Evolutionary conservation across 1,140 invertebrate species (phyloP).

Genomic region (Cydia splendana): DNA sequence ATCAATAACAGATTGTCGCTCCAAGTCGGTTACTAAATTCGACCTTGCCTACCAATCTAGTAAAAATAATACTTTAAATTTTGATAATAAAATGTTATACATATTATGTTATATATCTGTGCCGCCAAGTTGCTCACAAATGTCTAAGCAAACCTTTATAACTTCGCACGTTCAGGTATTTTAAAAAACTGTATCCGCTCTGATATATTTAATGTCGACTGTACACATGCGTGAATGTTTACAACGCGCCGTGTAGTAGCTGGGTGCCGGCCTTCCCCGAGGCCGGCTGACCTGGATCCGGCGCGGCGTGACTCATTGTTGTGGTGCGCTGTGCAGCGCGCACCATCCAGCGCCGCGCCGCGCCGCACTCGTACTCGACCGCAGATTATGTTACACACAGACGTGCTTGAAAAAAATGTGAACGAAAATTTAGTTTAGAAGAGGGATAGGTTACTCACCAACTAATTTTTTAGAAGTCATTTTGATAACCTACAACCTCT

Average conservation of each 20-base stretch:
- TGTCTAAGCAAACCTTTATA: too few species aligned
- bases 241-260: slow-evolving; percentile 14
- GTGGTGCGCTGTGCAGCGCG: slow-evolving; percentile 40
- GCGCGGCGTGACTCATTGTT: slow-evolving; percentile 63
- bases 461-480: too few species aligned
- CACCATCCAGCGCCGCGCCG: slow-evolving; percentile 20
- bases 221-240: background rate
- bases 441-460: background rate
- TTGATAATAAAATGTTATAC: too few species aligned
- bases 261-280: slow-evolving; percentile 56
- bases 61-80: too few species aligned
- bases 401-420: background rate
- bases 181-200: background rate
- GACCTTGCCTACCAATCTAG: too few species aligned
- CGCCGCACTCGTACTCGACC: slow-evolving; percentile 25
- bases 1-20: too few species aligned
- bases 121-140: too few species aligned
- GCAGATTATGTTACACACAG: slow-evolving; percentile 41
- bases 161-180: too few species aligned
- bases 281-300: slow-evolving; percentile 65
- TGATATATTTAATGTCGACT: background rate
- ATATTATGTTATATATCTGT: too few species aligned
- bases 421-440: background rate
- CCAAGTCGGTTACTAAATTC: too few species aligned
- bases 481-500: too few species aligned